Conservation (phyloP, 2,888 invertebrate species). For the Syritta pipiens region DNA sequence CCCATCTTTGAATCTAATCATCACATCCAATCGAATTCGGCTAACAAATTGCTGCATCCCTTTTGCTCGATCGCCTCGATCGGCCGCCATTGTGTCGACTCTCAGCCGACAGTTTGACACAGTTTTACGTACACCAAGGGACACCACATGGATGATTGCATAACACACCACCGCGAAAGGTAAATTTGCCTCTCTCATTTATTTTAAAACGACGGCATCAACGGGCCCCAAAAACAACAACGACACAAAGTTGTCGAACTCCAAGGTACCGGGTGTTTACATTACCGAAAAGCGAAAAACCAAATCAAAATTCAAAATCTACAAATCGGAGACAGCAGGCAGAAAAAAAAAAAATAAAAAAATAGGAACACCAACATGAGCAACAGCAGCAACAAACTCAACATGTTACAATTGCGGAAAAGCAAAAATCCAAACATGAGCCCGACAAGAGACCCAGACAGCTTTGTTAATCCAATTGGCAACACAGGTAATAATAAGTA, state of each 20-base stretch:
- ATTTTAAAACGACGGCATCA: slow-evolving; percentile 10
- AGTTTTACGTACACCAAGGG: too few relatives aligned
- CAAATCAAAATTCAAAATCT: slow-evolving; percentile 68
- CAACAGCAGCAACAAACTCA: slow-evolving; percentile 45
- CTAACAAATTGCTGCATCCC: too few relatives aligned
- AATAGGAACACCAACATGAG: slow-evolving; percentile 23
- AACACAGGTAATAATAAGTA: slow-evolving; percentile 68
- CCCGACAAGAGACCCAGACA: slow-evolving; percentile 69
- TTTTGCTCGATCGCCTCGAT: too few relatives aligned
- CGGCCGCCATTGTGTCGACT: too few relatives aligned
- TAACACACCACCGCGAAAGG: slow-evolving; percentile 38
- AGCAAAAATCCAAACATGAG: slow-evolving; percentile 58
- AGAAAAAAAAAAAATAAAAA: slow-evolving; percentile 8
- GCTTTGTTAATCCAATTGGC: slow-evolving; percentile 70
- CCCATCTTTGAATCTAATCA: too few relatives aligned
- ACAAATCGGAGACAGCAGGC: slow-evolving; percentile 62
- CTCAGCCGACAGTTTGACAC: too few relatives aligned
- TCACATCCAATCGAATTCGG: too few relatives aligned
- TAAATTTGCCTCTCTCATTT: slow-evolving; percentile 27
- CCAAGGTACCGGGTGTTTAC: slow-evolving; percentile 63
- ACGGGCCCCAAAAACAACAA: slow-evolving; percentile 40
- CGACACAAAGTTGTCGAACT: slow-evolving; percentile 44
- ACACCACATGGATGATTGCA: slow-evolving; percentile 22
- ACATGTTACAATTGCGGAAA: slow-evolving; percentile 67
- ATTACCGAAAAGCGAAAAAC: slow-evolving; percentile 53